These are phyloP conservation scores for Neodiprion pinetum DNA, from an alignment of 1,140 invertebrate species.

Conservation along the genomic window DNA sequence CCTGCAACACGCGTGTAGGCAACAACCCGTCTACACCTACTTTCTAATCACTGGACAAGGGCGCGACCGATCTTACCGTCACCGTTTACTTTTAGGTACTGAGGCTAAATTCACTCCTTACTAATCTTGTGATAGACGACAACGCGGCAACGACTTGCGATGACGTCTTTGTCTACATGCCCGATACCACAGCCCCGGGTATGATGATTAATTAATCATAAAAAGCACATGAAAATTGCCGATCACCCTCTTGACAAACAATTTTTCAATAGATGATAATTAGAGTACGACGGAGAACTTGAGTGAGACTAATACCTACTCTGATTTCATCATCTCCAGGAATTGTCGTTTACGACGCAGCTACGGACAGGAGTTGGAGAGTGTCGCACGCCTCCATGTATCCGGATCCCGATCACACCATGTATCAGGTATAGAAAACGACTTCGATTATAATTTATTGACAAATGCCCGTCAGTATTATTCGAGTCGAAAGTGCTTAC, in stretches of 20 bases:
- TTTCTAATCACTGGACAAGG: not conserved
- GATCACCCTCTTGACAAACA: no score
- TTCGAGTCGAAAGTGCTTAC: no score
- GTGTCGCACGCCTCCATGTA: conserved; percentile 80
- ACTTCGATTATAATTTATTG: conserved; percentile 6
- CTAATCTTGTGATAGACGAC: conserved; percentile 81
- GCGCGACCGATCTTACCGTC: not conserved
- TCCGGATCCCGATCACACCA: conserved; percentile 78
- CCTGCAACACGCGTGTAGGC: no score
- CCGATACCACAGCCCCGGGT: conserved; percentile 80
- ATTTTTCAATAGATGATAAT: no score
- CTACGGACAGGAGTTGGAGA: conserved; percentile 77
- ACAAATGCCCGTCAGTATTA: not conserved
- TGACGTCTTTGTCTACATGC: conserved; percentile 78
- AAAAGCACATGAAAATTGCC: no score
- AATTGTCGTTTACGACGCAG: conserved; percentile 76
- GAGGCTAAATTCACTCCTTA: conserved; percentile 73
- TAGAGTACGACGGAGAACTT: no score
- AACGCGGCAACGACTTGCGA: conserved; percentile 72
- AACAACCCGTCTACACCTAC: not conserved
- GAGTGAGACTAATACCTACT: no score
- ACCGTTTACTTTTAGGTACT: conserved; percentile 62
- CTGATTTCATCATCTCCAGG: conserved; percentile 53
- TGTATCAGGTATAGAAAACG: conserved; percentile 59
- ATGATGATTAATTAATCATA: conserved; percentile 16